A percentile compares a stretch with the other conserved stretches of the same genome.
These are phyloP conservation scores for Listronotus bonariensis DNA, from an alignment of 1,140 invertebrate species.

Conservation along the genomic window DNA sequence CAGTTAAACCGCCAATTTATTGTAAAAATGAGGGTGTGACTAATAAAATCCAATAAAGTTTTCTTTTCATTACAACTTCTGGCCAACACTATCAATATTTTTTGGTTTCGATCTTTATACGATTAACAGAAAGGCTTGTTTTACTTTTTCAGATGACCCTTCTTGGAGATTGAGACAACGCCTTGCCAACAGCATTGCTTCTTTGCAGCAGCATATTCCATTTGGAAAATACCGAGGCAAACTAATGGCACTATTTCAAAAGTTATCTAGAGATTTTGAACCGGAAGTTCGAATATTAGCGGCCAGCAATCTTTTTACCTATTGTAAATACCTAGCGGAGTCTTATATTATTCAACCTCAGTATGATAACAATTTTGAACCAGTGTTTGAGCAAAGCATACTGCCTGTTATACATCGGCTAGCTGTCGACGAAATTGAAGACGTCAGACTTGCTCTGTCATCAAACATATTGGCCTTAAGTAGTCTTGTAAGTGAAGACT, in stretches of 20 bases:
- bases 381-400: conserved; percentile 43
- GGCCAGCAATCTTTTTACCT: conserved; percentile 44
- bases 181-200: conserved; percentile 41
- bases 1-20: too few relatives aligned
- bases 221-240: conserved; percentile 30
- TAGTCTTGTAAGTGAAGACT: conserved; percentile 38
- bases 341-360: conserved; percentile 31
- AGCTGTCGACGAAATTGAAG: conserved; percentile 39
- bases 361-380: conserved; percentile 40
- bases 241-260: conserved; percentile 41
- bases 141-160: conserved; percentile 39
- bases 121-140: too few relatives aligned
- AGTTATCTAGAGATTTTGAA: conserved; percentile 43
- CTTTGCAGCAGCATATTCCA: conserved; percentile 40
- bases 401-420: conserved; percentile 44
- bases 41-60: too few relatives aligned
- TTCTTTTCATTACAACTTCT: too few relatives aligned
- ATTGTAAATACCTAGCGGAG: conserved; percentile 40
- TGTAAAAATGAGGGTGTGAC: too few relatives aligned
- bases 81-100: too few relatives aligned
- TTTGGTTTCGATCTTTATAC: too few relatives aligned
- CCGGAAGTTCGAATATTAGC: conserved; percentile 42
- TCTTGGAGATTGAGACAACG: conserved; percentile 49
- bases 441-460: conserved; percentile 45
- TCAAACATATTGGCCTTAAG: conserved; percentile 42